A percentile compares a stretch with the other conserved stretches of the same genome.
Conservation (phyloP, 1,140 invertebrate species). For the Goniozus legneri region DNA sequence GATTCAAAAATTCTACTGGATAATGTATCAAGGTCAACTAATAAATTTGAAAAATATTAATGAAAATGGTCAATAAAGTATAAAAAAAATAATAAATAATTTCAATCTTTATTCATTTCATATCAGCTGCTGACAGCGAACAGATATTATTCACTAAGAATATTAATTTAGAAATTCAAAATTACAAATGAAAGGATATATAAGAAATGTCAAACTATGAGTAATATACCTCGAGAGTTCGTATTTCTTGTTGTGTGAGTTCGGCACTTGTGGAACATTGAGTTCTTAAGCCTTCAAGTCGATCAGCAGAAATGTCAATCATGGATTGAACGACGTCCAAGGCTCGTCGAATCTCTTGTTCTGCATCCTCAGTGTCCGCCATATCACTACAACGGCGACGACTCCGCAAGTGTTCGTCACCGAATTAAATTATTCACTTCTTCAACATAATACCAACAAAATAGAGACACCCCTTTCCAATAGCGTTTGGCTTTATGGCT, state of each 20-base stretch:
- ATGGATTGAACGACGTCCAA: conserved; percentile 78
- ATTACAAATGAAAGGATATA: conserved; percentile 10
- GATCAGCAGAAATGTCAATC: conserved; percentile 91
- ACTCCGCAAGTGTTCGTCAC: conserved; percentile 29
- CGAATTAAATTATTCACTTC: conserved; percentile 14
- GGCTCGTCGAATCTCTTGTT: conserved; percentile 58
- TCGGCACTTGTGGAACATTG: conserved; percentile 88
- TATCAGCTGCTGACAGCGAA: too few relatives aligned
- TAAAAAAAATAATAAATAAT: too few relatives aligned
- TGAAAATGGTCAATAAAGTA: too few relatives aligned
- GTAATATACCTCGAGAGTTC: conserved; percentile 91
- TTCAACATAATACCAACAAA: conserved; percentile 23
- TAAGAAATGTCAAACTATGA: too few relatives aligned
- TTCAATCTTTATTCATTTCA: too few relatives aligned
- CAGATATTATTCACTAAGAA: too few relatives aligned
- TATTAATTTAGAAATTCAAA: conserved; percentile 1
- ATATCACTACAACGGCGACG: conserved; percentile 43
- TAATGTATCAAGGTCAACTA: too few relatives aligned
- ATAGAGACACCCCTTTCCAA: background rate
- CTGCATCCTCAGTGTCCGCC: conserved; percentile 53
- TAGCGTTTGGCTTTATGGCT: conserved; percentile 21
- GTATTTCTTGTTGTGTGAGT: conserved; percentile 92
- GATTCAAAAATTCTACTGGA: too few relatives aligned
- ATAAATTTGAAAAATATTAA: too few relatives aligned
- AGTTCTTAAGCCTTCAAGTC: conserved; percentile 85